Evolutionary conservation across 1,140 invertebrate genomes (phyloP).

Genomic region (Nasonia longicornis): DNA sequence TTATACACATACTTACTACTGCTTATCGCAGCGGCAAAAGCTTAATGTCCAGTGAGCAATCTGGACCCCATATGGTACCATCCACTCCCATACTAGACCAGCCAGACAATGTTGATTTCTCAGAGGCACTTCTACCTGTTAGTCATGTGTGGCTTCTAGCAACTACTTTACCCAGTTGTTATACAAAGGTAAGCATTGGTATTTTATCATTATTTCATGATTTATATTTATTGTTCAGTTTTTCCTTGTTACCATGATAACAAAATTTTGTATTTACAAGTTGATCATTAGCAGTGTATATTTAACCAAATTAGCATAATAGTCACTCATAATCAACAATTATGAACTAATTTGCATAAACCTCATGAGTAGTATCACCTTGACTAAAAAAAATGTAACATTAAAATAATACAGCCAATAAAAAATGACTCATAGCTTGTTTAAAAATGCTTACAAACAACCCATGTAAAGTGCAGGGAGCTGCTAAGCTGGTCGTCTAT

Average conservation of each 20-base stretch:
- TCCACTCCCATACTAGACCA: constrained; percentile 82
- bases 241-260: not conserved
- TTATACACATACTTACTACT: constrained; percentile 82
- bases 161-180: constrained; percentile 78
- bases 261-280: not conserved
- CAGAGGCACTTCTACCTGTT: constrained; percentile 68
- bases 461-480: constrained; percentile 30
- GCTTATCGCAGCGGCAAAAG: constrained; percentile 77
- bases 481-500: constrained; percentile 34
- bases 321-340: constrained; percentile 1
- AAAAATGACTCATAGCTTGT: not conserved
- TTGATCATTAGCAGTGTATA: not conserved
- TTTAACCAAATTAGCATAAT: constrained; percentile 19
- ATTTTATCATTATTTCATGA: not conserved
- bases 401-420: not conserved
- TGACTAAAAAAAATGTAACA: not conserved
- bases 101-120: constrained; percentile 65
- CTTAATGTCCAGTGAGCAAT: constrained; percentile 61
- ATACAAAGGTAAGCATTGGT: constrained; percentile 67
- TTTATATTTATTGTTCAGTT: not conserved
- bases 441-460: constrained; percentile 12
- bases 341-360: constrained; percentile 24
- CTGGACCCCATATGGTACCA: constrained; percentile 72
- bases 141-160: constrained; percentile 85
- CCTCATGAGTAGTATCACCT: constrained; percentile 9